These are phyloP conservation scores for Phymastichus coffea DNA, from an alignment of 1,140 invertebrate genomes.

Conservation along the genomic window DNA sequence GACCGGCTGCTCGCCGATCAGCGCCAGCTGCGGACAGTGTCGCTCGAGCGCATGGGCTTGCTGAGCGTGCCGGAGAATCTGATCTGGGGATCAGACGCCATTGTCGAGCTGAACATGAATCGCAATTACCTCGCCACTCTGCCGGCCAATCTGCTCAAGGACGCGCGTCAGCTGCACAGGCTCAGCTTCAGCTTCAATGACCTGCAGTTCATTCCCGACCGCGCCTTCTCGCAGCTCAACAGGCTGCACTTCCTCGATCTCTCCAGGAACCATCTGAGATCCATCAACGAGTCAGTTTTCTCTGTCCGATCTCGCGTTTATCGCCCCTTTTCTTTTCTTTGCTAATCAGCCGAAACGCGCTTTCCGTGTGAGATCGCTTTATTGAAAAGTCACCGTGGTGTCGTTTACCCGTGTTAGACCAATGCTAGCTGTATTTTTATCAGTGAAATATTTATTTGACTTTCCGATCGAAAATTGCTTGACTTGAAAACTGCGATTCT, in stretches of 20 bases:
- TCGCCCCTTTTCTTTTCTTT: too few relatives aligned
- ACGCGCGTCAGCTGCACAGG: not conserved
- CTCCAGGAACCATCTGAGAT: conserved; percentile 7
- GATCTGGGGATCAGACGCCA: not conserved
- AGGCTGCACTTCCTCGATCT: conserved; percentile 7
- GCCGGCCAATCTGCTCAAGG: not conserved
- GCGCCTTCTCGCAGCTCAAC: not conserved
- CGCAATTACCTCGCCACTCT: conserved; percentile 2
- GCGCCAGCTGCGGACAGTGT: not conserved
- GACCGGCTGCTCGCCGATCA: not conserved
- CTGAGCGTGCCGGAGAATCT: not conserved
- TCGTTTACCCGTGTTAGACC: too few relatives aligned
- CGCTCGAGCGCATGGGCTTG: not conserved
- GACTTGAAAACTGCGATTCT: too few relatives aligned
- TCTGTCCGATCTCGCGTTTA: too few relatives aligned
- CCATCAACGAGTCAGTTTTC: conserved; percentile 10
- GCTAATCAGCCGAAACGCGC: too few relatives aligned
- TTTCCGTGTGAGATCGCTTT: too few relatives aligned
- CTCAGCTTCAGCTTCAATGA: not conserved
- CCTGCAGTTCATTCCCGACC: not conserved
- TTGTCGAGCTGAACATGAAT: not conserved
- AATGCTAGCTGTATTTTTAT: too few relatives aligned
- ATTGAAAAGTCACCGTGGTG: too few relatives aligned
- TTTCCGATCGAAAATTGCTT: too few relatives aligned
- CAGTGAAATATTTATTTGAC: too few relatives aligned